Evolutionary conservation across 2,888 invertebrate species (phyloP).

Genomic region (Noctua comes): DNA sequence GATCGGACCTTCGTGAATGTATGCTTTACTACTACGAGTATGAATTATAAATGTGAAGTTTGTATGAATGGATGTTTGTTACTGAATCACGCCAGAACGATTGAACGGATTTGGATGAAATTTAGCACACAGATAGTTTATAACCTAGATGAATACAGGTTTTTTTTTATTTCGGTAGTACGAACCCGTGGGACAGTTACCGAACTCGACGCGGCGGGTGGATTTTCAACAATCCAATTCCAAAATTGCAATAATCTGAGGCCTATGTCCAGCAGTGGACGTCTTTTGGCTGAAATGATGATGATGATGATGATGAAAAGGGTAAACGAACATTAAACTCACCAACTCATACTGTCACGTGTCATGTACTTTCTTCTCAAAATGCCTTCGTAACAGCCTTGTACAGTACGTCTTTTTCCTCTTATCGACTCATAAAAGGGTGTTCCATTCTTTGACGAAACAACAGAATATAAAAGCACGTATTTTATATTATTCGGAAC

Average conservation of each 20-base stretch:
- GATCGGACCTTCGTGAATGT: background rate
- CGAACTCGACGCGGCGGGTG: no score
- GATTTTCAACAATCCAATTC: no score
- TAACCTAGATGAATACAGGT: background rate
- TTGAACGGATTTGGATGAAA: background rate
- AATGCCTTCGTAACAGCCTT: background rate
- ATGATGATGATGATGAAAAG: no score
- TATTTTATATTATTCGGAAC: conserved; percentile 13
- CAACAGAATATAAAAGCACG: conserved; percentile 12
- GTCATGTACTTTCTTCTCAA: background rate
- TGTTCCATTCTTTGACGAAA: conserved; percentile 14
- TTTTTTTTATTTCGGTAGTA: background rate
- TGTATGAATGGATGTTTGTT: background rate
- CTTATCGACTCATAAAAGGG: conserved; percentile 17
- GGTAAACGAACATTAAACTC: background rate
- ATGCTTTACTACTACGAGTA: no score
- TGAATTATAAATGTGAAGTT: background rate
- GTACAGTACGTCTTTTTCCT: conserved; percentile 12
- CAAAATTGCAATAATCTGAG: background rate
- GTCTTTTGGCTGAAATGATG: no score
- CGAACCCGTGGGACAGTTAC: background rate
- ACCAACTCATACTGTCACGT: background rate
- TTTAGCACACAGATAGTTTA: background rate
- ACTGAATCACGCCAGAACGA: background rate
- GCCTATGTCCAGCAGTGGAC: no score